phyloP scores from a whole-genome alignment of 1,140 invertebrate species.

The Metopolophium dirhodum region DNA sequence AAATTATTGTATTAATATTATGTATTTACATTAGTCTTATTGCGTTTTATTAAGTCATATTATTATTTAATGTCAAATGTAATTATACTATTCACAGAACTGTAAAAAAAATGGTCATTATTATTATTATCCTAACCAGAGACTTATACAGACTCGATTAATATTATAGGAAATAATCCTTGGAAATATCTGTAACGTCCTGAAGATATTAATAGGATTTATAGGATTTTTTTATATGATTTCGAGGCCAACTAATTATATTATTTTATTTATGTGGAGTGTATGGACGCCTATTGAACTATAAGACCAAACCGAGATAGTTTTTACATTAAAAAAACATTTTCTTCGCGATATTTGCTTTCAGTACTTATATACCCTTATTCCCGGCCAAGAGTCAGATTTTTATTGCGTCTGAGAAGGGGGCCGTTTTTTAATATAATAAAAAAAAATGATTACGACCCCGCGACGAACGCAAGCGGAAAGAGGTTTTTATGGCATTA shows the following conservation, averaged over 20 bases:
- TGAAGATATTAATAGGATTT: neutral
- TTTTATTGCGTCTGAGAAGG: slow-evolving; percentile 33
- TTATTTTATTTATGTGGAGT: neutral
- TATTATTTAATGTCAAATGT: neutral
- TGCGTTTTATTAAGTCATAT: neutral
- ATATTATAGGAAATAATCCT: neutral
- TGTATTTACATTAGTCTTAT: neutral
- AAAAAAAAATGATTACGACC: neutral
- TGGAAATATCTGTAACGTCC: neutral
- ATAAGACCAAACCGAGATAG: neutral
- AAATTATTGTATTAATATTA: neutral
- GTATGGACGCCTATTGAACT: neutral
- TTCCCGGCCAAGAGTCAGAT: neutral
- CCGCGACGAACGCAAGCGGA: slow-evolving; percentile 24
- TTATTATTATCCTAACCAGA: neutral
- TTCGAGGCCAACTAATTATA: neutral
- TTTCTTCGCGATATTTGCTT: slow-evolving; percentile 40
- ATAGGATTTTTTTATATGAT: no score
- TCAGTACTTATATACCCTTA: neutral
- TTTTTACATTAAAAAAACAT: slow-evolving; percentile 52
- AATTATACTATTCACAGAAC: neutral
- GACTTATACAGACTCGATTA: neutral
- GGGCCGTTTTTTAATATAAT: slow-evolving; percentile 22
- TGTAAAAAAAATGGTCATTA: neutral
- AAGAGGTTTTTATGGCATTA: slow-evolving; percentile 53